phyloP scores from a whole-genome alignment of 1,140 invertebrate species.

The Temnothorax curvispinosus region DNA sequence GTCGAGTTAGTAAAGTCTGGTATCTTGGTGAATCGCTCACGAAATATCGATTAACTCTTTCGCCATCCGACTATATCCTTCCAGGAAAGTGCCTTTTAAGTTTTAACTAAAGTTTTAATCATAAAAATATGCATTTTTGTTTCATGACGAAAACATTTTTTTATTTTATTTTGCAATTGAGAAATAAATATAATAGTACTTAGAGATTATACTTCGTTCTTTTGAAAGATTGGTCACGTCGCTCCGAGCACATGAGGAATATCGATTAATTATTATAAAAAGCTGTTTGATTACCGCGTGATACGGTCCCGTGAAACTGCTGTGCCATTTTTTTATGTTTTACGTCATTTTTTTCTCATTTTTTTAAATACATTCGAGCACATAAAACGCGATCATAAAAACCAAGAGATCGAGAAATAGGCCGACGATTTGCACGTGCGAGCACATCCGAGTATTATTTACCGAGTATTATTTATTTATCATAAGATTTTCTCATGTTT shows the following conservation, averaged over 20 bases:
- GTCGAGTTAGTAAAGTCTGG: conserved; percentile 35
- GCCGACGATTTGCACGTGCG: too few relatives aligned
- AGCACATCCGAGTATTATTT: too few relatives aligned
- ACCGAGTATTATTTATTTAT: too few relatives aligned
- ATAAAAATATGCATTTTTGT: not conserved
- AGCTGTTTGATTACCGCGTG: conserved; percentile 65
- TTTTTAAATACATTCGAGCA: too few relatives aligned
- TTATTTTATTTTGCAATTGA: not conserved
- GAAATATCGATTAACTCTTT: conserved; percentile 10
- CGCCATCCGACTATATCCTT: not conserved
- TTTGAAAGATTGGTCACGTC: conserved; percentile 39
- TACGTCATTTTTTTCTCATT: conserved; percentile 10
- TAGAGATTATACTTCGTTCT: conserved; percentile 35
- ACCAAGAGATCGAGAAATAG: too few relatives aligned
- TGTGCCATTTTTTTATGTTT: conserved; percentile 80
- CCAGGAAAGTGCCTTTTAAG: not conserved
- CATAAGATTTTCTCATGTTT: too few relatives aligned
- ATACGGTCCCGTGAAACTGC: conserved; percentile 82
- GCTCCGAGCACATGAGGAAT: conserved; percentile 1
- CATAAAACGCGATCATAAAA: too few relatives aligned
- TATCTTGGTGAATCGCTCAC: conserved; percentile 17
- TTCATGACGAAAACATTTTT: not conserved
- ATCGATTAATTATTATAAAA: not conserved
- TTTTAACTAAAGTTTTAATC: not conserved
- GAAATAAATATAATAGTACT: conserved; percentile 23